Conservation (phyloP, 2,797 vertebrate species). For the Clarias platycephalus region DNA sequence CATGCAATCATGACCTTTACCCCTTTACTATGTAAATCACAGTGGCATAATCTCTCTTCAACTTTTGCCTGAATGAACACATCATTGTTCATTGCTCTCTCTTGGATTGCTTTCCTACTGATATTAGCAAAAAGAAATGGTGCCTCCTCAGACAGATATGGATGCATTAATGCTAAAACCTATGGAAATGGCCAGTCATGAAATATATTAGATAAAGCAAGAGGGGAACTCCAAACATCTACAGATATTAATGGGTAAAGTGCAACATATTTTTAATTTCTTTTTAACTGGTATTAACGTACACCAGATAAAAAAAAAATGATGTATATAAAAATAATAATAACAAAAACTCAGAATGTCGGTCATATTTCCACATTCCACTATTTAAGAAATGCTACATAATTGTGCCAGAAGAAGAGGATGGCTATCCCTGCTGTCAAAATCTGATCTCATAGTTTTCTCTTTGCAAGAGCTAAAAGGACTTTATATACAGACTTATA, state of each 20-base stretch:
- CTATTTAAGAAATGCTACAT: slow-evolving; percentile 5
- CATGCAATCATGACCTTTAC: not conserved
- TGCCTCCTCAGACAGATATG: not conserved
- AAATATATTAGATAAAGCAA: not conserved
- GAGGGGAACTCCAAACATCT: not conserved
- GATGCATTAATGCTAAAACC: not conserved
- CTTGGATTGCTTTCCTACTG: not conserved
- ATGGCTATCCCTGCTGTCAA: slow-evolving; percentile 11
- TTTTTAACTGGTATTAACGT: not conserved
- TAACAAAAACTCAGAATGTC: not conserved
- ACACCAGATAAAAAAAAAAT: not conserved
- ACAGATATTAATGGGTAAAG: not conserved
- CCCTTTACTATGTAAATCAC: slow-evolving; percentile 7
- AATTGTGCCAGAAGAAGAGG: not conserved
- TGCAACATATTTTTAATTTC: not conserved
- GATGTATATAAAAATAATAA: not conserved
- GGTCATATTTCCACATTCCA: slow-evolving; percentile 20
- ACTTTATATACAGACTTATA: not conserved
- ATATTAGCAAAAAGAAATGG: not conserved
- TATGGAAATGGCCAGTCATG: not conserved
- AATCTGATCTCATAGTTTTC: not conserved
- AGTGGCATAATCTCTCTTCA: slow-evolving; percentile 8
- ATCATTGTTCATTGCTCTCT: slow-evolving; percentile 8
- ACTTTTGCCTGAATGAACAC: slow-evolving; percentile 33
- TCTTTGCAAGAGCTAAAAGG: not conserved